Conservation (phyloP, 2,113 vertebrate genomes). For the Trichechus manatus region DNA sequence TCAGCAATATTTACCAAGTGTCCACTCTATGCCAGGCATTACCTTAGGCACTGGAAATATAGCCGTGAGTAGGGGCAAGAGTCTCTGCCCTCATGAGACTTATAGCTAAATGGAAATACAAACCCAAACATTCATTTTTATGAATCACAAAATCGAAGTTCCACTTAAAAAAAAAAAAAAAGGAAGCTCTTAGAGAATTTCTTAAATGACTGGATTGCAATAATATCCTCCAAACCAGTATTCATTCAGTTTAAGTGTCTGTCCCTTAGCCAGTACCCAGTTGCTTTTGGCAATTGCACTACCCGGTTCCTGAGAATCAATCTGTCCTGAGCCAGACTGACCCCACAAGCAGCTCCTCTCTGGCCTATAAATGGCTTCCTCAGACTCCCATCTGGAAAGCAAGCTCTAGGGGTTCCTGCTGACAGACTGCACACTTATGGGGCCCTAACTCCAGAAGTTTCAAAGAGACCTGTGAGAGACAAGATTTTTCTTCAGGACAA, state of each 20-base stretch:
- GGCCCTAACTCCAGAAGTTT: background rate
- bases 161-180: background rate
- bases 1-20: background rate
- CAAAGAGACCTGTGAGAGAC: background rate
- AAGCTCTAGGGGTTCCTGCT: background rate
- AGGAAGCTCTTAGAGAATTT: background rate
- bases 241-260: background rate
- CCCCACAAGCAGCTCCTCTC: background rate
- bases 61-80: background rate
- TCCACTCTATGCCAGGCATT: background rate
- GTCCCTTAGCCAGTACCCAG: background rate
- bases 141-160: background rate
- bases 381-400: background rate
- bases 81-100: background rate
- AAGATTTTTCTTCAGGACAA: background rate
- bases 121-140: background rate
- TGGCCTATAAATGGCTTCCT: background rate
- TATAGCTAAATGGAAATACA: background rate
- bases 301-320: background rate
- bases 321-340: background rate
- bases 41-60: background rate
- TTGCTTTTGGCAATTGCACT: background rate
- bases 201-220: background rate
- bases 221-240: background rate
- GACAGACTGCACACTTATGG: background rate